Evolutionary conservation across 2,113 vertebrate genomes (phyloP), one percentile per base, ranked within the genome.

Genomic region (Pelecanoides urinatrix): DNA sequence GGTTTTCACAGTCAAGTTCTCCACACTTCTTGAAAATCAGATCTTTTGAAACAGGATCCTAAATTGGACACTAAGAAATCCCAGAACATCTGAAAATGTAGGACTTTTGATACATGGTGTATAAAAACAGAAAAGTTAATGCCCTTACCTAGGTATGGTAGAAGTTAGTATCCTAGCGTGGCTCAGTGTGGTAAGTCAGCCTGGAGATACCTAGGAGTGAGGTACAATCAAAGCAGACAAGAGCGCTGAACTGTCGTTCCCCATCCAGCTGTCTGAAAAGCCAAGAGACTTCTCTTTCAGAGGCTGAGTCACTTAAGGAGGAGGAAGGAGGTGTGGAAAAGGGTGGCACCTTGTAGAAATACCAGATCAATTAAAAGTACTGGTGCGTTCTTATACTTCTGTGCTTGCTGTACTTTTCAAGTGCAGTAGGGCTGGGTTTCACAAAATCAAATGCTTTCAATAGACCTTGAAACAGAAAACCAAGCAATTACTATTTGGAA

Each of bases 301-400:
- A 58, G 97, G 86, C 96, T 98, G 95, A 98, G 96, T 98, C 98
- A 98, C 82, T 73, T 96, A 94, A 98, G 98, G 98, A 98, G 98
- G 98, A 97, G 98, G 98, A 88, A 94, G 95, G 97, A 97, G 97
- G 98, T 98, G 96, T 98, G 97, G 98, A 98, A 98, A 88, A 97
- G 97, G 99, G 99, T 98, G 99, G 98, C 98, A 98, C 98, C 96
- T 98, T 91, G 74, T 75, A 95, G 92, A 97, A 98, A 98, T 98
- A 98, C 97, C 97, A 97, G 84, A 93, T 98, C 97, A 95, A 96
- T 97, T 96, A 96, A 91, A 97, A 94, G 92, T 88, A 94, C 84
- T 19, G 9, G 95, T 91, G 78, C 95, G 58, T 59, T 92, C 76
- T 91, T 88, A 49, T 34, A 62, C 80, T 96, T 62, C 85, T 40